Conservation (phyloP, 2,888 invertebrate species). For the Pyrrhia umbra region DNA sequence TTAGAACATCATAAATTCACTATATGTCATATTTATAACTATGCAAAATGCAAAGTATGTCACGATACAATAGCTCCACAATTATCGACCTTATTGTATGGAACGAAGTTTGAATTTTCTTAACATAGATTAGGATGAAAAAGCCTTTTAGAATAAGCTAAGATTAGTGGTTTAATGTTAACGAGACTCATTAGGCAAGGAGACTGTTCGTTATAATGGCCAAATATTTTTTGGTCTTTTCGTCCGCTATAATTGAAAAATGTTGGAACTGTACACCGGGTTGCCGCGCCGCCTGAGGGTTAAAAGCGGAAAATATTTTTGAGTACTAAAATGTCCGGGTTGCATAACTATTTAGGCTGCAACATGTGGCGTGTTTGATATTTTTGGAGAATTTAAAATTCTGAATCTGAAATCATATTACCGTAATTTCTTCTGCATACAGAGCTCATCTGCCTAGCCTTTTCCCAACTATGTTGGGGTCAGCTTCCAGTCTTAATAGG, state of each 20-base stretch:
- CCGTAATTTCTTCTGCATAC: too few species aligned
- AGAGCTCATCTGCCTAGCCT: too few species aligned
- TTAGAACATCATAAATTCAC: conserved; percentile 54
- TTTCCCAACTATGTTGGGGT: too few species aligned
- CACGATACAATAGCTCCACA: conserved; percentile 5
- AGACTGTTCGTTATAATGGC: conserved; percentile 47
- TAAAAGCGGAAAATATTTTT: conserved; percentile 34
- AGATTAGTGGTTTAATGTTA: conserved; percentile 70
- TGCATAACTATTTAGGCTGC: conserved; percentile 23
- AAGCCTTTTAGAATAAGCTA: conserved; percentile 54
- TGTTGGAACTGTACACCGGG: conserved; percentile 35
- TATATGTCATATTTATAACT: conserved; percentile 52
- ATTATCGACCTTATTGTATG: conserved; percentile 36
- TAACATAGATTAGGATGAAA: conserved; percentile 50
- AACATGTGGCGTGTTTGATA: not conserved
- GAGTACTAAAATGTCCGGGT: conserved; percentile 30
- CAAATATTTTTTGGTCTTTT: conserved; percentile 53
- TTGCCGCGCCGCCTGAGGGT: conserved; percentile 15
- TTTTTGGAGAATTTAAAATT: not conserved
- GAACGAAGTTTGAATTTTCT: conserved; percentile 38
- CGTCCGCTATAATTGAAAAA: conserved; percentile 56
- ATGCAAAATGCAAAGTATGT: conserved; percentile 46
- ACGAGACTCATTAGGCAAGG: conserved; percentile 72
- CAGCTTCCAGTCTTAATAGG: too few species aligned
- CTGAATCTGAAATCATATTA: not conserved